A percentile compares a stretch with the other conserved stretches of the same genome.
Evolutionary conservation across 2,888 invertebrate species (phyloP).

Genomic region (Epistrophe grossulariae): DNA sequence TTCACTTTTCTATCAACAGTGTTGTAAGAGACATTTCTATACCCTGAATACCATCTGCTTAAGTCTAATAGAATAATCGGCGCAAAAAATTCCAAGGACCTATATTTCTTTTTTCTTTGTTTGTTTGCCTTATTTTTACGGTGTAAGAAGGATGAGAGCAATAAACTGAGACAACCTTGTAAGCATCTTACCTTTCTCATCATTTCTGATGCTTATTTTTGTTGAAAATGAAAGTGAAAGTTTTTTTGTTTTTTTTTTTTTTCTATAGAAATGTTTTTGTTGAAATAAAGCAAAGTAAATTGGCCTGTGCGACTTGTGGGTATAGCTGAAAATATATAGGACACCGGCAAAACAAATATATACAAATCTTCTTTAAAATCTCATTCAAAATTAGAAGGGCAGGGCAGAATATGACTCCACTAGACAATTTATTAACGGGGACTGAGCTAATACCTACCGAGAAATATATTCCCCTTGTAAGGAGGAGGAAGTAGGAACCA

Average conservation of each 20-base stretch:
- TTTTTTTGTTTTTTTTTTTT: conserved; percentile 21
- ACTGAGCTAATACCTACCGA: neutral
- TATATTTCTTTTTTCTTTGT: conserved; percentile 10
- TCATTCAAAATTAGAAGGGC: neutral
- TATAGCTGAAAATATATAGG: conserved; percentile 28
- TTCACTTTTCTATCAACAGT: conserved; percentile 6
- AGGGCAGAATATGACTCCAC: neutral
- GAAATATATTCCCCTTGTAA: neutral
- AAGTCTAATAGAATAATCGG: conserved; percentile 65
- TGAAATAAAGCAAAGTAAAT: conserved; percentile 43
- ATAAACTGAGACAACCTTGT: conserved; percentile 50
- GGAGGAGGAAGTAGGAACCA: conserved; percentile 11
- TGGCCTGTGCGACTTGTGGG: conserved; percentile 37
- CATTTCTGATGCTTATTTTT: conserved; percentile 20
- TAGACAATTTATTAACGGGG: neutral
- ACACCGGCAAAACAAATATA: neutral
- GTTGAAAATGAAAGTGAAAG: conserved; percentile 52
- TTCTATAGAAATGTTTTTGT: neutral
- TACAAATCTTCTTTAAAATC: conserved; percentile 16
- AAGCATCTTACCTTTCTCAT: conserved; percentile 20
- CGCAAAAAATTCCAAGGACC: conserved; percentile 19
- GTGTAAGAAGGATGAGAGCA: neutral
- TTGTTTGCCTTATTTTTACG: neutral
- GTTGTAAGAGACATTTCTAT: conserved; percentile 44
- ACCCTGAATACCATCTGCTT: conserved; percentile 64